phyloP scores from a whole-genome alignment of 2,888 invertebrate genomes.

The Chesias legatella region DNA sequence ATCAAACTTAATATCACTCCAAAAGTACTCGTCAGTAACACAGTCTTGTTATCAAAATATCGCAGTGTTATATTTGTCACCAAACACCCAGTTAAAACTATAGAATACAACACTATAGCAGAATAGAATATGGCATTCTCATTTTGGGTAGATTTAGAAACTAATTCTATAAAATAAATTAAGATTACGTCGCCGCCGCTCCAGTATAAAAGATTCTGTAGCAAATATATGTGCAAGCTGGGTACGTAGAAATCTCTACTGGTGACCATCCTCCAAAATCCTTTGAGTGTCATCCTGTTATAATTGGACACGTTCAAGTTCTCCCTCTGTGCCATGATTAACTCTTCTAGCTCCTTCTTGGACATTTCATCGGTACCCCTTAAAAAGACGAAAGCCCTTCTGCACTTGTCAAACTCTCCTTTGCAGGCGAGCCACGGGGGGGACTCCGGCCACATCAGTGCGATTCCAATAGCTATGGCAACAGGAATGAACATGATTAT shows the following conservation, averaged over 20 bases:
- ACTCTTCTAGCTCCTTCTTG: slow-evolving; percentile 18
- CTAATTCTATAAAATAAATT: slow-evolving; percentile 23
- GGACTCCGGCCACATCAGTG: slow-evolving; percentile 27
- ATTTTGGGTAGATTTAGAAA: slow-evolving; percentile 16
- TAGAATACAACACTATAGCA: slow-evolving; percentile 15
- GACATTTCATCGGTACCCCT: slow-evolving; percentile 19
- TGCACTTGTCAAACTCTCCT: slow-evolving; percentile 23
- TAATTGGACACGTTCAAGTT: neutral
- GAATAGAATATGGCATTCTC: slow-evolving; percentile 19
- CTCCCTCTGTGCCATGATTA: slow-evolving; percentile 20
- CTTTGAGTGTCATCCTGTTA: slow-evolving; percentile 1
- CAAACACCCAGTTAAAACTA: slow-evolving; percentile 11
- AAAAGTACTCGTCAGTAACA: slow-evolving; percentile 14
- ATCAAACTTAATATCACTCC: slow-evolving; percentile 16
- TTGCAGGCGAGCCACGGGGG: slow-evolving; percentile 30
- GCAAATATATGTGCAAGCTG: slow-evolving; percentile 20
- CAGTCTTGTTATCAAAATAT: slow-evolving; percentile 19
- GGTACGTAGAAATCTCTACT: slow-evolving; percentile 27
- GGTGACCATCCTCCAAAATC: slow-evolving; percentile 10
- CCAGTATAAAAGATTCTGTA: slow-evolving; percentile 21
- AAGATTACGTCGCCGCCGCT: slow-evolving; percentile 24
- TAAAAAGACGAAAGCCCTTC: slow-evolving; percentile 21
- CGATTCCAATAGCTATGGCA: slow-evolving; percentile 10
- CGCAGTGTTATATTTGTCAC: slow-evolving; percentile 12
- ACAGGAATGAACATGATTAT: slow-evolving; percentile 16